A percentile compares a stretch with the other conserved stretches of the same genome.
phyloP scores from a whole-genome alignment of 2,888 invertebrate species.

The Actias luna region DNA sequence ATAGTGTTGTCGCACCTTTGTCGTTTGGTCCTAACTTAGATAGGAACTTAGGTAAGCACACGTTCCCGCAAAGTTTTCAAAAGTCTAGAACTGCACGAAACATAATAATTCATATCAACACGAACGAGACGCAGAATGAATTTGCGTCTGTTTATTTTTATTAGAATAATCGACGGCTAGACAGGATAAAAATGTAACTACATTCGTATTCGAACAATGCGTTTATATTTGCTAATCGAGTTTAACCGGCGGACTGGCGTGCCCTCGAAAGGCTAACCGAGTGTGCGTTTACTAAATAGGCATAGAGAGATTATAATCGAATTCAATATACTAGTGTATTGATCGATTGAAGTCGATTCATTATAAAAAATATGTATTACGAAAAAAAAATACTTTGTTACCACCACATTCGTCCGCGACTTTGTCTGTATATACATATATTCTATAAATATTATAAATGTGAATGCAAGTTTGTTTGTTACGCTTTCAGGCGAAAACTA shows the following conservation, averaged over 20 bases:
- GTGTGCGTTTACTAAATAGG: not conserved
- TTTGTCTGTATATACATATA: not conserved
- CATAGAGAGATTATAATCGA: not conserved
- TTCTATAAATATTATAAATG: too few species aligned
- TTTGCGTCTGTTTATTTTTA: too few species aligned
- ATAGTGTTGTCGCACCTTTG: too few species aligned
- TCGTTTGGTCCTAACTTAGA: too few species aligned
- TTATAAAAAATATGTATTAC: not conserved
- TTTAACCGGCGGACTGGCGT: not conserved
- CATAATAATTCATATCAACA: too few species aligned
- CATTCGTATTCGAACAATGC: not conserved
- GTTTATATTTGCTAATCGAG: not conserved
- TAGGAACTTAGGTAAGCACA: too few species aligned
- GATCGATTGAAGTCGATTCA: not conserved
- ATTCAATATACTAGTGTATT: constrained; percentile 3
- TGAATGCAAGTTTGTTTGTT: too few species aligned
- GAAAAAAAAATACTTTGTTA: not conserved
- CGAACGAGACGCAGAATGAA: too few species aligned
- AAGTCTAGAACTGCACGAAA: too few species aligned
- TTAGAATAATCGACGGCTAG: not conserved
- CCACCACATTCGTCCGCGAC: not conserved
- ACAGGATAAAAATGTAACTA: not conserved
- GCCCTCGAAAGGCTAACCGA: not conserved
- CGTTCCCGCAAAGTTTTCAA: too few species aligned
- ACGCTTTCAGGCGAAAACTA: too few species aligned